These are phyloP conservation scores for Tachina fera DNA, from an alignment of 2,888 invertebrate species.

Conservation along the genomic window DNA sequence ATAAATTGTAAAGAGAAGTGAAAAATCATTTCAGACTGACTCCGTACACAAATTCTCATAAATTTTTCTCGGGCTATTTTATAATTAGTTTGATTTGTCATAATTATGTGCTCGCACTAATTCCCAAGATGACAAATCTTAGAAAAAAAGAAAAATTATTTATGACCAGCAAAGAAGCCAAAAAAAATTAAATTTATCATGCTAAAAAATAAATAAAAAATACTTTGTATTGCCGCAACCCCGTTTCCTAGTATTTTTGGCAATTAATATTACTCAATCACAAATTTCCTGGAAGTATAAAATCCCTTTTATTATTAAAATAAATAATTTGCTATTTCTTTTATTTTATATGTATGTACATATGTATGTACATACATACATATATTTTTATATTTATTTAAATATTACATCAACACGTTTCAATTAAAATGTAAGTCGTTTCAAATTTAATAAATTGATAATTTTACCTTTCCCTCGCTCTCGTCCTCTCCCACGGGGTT, in stretches of 20 bases:
- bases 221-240: not conserved
- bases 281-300: not conserved
- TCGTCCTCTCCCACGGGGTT: not conserved
- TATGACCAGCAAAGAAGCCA: not conserved
- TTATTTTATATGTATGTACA: not conserved
- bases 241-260: not conserved
- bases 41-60: not conserved
- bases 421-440: slow-evolving; percentile 32
- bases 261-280: not conserved
- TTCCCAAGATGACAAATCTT: not conserved
- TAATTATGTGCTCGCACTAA: not conserved
- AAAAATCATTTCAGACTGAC: no score
- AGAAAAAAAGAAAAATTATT: not conserved
- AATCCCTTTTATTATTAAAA: not conserved
- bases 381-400: not conserved
- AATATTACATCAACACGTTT: slow-evolving; percentile 21
- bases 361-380: no score
- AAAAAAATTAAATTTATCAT: not conserved
- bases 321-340: not conserved
- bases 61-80: not conserved
- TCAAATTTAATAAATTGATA: slow-evolving; percentile 10
- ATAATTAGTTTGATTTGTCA: not conserved
- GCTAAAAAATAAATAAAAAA: not conserved
- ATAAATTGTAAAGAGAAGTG: no score
- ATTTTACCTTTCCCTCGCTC: not conserved